phyloP scores from a whole-genome alignment of 2,888 invertebrate species.

The Molorchus minor region DNA sequence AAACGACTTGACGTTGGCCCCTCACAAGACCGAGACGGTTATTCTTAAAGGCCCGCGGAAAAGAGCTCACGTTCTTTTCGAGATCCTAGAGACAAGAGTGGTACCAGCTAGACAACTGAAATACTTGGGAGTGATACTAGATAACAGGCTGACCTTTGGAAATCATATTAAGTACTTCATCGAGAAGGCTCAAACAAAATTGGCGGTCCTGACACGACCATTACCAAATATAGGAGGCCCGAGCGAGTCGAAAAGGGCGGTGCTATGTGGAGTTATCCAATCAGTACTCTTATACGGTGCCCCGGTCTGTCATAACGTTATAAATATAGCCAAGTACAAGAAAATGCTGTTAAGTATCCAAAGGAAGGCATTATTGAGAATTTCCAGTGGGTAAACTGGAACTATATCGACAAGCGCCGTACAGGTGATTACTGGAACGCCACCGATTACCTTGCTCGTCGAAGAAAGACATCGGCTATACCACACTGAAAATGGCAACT shows the following conservation, averaged over 20 bases:
- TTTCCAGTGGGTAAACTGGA: background rate
- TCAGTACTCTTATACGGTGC: constrained; percentile 1
- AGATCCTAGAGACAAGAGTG: background rate
- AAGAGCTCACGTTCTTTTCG: background rate
- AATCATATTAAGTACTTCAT: background rate
- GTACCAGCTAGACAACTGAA: background rate
- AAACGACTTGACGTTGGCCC: background rate
- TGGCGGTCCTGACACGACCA: background rate
- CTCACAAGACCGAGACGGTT: background rate
- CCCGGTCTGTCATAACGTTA: background rate
- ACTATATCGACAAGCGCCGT: background rate
- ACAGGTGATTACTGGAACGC: background rate
- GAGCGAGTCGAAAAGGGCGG: background rate
- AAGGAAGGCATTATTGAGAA: background rate
- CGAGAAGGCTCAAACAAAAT: background rate
- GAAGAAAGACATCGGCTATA: background rate
- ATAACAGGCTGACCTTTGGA: background rate
- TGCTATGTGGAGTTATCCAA: background rate
- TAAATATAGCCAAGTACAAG: background rate
- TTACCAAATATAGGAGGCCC: background rate
- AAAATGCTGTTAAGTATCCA: background rate
- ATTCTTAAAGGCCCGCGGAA: background rate
- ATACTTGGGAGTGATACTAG: background rate
- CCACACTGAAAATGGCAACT: background rate
- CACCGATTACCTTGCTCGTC: background rate